phyloP scores from a whole-genome alignment of 2,113 vertebrate genomes.

The Rynchops niger region DNA sequence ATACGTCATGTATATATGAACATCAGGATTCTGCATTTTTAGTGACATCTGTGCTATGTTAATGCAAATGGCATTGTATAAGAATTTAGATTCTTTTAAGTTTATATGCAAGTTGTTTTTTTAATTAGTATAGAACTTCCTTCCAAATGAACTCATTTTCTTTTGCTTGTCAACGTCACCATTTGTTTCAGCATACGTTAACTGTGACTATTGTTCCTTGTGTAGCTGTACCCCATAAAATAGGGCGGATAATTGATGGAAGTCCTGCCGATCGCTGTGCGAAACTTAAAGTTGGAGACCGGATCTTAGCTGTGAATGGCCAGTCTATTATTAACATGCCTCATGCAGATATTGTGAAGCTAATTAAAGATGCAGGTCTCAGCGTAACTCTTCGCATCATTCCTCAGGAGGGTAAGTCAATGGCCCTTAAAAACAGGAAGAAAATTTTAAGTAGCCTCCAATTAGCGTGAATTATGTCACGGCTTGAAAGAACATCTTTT shows the following conservation, averaged over 20 bases:
- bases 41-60: neutral
- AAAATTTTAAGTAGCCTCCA: slow-evolving; percentile 60
- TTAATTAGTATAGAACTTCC: neutral
- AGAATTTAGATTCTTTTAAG: neutral
- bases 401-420: slow-evolving; percentile 93
- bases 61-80: neutral
- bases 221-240: slow-evolving; percentile 95
- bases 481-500: slow-evolving; percentile 31
- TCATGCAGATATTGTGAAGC: slow-evolving; percentile 97
- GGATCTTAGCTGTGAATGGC: slow-evolving; percentile 95
- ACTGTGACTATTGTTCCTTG: slow-evolving; percentile 39
- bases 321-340: slow-evolving; percentile 98
- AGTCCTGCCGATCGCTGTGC: slow-evolving; percentile 96
- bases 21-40: neutral
- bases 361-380: slow-evolving; percentile 98
- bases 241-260: slow-evolving; percentile 96
- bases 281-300: slow-evolving; percentile 96
- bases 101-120: neutral
- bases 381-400: slow-evolving; percentile 96
- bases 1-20: neutral
- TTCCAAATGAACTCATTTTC: neutral
- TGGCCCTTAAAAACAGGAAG: slow-evolving; percentile 59
- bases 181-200: neutral
- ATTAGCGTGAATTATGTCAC: slow-evolving; percentile 61
- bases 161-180: neutral